Evolutionary conservation across 2,888 invertebrate genomes (phyloP), one percentile per base, ranked within the genome.

Genomic region (Cephus pygmeus): DNA sequence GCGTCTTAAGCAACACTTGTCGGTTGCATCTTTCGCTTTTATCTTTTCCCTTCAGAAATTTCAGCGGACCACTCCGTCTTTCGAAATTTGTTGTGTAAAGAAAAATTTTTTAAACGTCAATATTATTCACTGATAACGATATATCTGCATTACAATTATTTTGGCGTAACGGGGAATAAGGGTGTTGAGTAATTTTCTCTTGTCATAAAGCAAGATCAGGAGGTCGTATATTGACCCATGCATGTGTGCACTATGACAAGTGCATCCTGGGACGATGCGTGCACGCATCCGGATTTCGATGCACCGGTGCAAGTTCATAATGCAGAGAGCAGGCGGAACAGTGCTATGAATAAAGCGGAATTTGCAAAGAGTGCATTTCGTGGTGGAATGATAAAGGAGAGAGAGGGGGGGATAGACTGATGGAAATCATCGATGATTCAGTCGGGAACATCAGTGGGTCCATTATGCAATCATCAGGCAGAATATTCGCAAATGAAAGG

Each of bases 381-480:
- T 9, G 23, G 56, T 56, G 56, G 9, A 23, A 56, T 56, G 2
- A 23, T 56, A 56, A 56, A 71, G 77, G 73, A 69, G 69, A 76
- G 71, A 12, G 77, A 56, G 34, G 74, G 69, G 69, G 69, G 76
- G 79, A 77, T 81, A 86, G 83, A 86, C 83, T 82, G 81, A 83
- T 81, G 81, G 84, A 86, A 87, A 87, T 56, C 56, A 23, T 56
- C 56, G 56, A 56, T 56, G 56, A 56, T 56, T 56, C 56, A 23
- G 56, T 23, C 23, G 23, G 6, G 23, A 40, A 40, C 15, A 23
- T 56, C 56, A 56, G 23, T 56, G 23, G 56, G 23, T 23, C 56
- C 56, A 56, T 56, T 56, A 56, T 56, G 56, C 56, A 56, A 56
- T 56, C 23, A 56, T 56, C 56, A 56, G 2, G 56, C 56, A 56